Evolutionary conservation across 2,797 vertebrate genomes (phyloP), one percentile per base, ranked within the genome.

Genomic region (Platalea minor): DNA sequence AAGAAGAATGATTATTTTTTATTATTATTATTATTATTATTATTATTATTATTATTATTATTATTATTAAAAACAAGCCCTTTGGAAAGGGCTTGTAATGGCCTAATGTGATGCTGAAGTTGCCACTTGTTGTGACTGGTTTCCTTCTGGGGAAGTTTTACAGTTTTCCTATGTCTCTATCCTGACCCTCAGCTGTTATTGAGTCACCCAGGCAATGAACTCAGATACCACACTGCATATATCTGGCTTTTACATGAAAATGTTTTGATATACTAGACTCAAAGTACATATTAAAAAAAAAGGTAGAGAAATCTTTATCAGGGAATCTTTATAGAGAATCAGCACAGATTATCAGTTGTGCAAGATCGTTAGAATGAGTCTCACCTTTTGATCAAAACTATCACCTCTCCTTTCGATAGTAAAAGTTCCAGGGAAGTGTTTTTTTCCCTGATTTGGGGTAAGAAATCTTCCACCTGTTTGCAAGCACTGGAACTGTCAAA

Each of bases 361-460:
- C 15, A 72, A n/a, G 45, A 51, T 3, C 31, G 12, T 17, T 91
- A 90, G 39, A 74, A 94, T 9, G 26, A 79, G 41, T 77, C 15
- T 91, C n/a, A 63, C n/a, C 18, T 92, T 79, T 70, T 77, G 45
- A 80, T 85, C 68, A 74, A 88, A 91, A 28, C 12, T 57, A 11
- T 57, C 33, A 46, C 28, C 5, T 51, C 41, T 35, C 20, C 18
- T 48, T 85, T 77, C 7, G 5, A 68, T 35, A 81, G 26, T 37
- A 67, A 86, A 75, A 68, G 20, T 48, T 76, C 20, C n/a, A 73
- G 7, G 16, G 37, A 91, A 83, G 10, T 1, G 8, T 50, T 74
- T 93, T 93, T 95, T 50, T 39, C 64, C 54, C 45, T 41, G 45
- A n/a, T 94, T 91, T 80, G 25, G 61, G 75, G 6, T 45, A 19